Conservation (phyloP, 2,113 vertebrate genomes). For the Abramis brama region DNA sequence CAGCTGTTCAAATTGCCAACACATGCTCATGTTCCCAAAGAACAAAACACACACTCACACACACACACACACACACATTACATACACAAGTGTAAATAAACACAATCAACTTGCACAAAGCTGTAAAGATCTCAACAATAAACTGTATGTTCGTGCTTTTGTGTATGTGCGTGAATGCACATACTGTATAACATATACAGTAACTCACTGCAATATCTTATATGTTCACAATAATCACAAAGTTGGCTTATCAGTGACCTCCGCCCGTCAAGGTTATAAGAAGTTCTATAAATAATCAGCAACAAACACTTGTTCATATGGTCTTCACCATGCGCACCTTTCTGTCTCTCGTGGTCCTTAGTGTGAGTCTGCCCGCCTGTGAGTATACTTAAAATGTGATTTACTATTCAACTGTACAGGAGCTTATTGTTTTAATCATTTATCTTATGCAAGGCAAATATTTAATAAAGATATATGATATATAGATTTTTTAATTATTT, state of each 20-base stretch:
- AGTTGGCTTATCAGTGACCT: not conserved
- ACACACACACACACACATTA: not conserved
- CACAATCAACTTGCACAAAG: not conserved
- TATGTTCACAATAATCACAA: no score
- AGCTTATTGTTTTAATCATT: not conserved
- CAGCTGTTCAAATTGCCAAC: slow-evolving; percentile 32
- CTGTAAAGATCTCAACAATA: not conserved
- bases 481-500: not conserved
- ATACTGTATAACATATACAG: not conserved
- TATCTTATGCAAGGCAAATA: not conserved
- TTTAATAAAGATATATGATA: not conserved
- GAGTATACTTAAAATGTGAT: slow-evolving; percentile 36
- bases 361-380: slow-evolving; percentile 55
- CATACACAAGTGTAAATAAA: not conserved
- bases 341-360: slow-evolving; percentile 50
- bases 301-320: not conserved
- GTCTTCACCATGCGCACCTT: slow-evolving; percentile 52
- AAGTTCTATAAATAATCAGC: slow-evolving; percentile 3
- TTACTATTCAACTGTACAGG: not conserved
- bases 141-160: not conserved
- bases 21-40: slow-evolving; percentile 29
- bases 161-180: not conserved
- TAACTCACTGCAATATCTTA: no score
- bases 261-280: slow-evolving; percentile 4
- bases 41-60: not conserved